phyloP scores from a whole-genome alignment of 1,140 invertebrate species.

The Heliconius eleuchia region DNA sequence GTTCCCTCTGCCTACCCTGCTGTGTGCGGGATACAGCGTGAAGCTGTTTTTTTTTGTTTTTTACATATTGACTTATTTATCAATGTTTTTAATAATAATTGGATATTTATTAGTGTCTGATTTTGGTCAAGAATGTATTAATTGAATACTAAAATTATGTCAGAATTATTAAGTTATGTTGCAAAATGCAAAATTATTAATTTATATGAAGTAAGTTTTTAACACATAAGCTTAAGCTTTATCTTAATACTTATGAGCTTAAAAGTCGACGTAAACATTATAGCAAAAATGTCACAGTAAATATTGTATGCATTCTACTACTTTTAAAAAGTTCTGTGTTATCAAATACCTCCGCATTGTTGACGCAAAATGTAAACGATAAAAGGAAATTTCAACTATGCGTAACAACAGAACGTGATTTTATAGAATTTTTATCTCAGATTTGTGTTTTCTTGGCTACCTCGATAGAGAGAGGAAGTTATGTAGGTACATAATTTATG shows the following conservation, averaged over 20 bases:
- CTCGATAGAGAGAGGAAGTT: background rate
- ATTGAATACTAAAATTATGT: no score
- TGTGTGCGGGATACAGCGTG: no score
- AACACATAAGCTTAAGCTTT: background rate
- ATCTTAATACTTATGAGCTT: background rate
- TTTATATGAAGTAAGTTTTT: no score
- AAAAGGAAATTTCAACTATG: conserved; percentile 56
- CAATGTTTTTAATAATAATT: no score
- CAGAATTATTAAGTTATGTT: no score
- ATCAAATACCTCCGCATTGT: conserved; percentile 66
- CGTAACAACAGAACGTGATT: conserved; percentile 58
- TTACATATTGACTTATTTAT: no score
- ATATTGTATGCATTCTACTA: background rate
- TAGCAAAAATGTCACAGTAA: background rate
- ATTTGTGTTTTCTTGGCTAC: background rate
- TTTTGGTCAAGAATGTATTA: no score
- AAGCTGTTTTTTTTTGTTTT: no score
- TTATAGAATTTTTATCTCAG: conserved; percentile 70
- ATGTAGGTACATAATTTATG: background rate
- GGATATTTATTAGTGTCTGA: no score
- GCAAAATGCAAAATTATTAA: no score
- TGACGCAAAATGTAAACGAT: conserved; percentile 59
- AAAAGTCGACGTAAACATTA: background rate
- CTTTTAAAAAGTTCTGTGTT: conserved; percentile 45
- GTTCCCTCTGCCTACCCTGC: no score